Percentiles rank a stretch among this genome's conserved stretches.
Conservation (phyloP, 2,888 invertebrate species). For the Galerucella pusilla region DNA sequence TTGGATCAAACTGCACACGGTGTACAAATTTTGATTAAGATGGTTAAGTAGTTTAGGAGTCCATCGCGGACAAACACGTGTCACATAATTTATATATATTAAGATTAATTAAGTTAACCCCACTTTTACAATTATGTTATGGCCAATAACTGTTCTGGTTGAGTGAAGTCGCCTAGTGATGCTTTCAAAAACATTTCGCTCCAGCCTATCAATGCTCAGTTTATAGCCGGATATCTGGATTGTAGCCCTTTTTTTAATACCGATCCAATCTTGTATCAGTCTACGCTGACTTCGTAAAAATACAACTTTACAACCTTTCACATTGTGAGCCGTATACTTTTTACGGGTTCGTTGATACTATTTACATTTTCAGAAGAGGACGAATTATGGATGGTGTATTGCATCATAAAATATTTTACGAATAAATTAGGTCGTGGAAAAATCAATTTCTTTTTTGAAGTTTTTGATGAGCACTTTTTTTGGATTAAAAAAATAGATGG, state of each 20-base stretch:
- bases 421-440: not conserved
- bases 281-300: slow-evolving; percentile 47
- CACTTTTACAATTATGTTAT: too few species aligned
- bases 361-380: too few species aligned
- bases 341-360: slow-evolving; percentile 18
- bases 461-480: not conserved
- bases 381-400: too few species aligned
- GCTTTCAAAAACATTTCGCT: slow-evolving; percentile 12
- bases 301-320: slow-evolving; percentile 33
- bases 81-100: too few species aligned
- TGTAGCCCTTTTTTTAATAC: slow-evolving; percentile 47
- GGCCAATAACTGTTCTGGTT: too few species aligned
- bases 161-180: too few species aligned
- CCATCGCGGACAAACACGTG: too few species aligned
- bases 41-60: too few species aligned
- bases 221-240: slow-evolving; percentile 31
- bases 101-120: too few species aligned
- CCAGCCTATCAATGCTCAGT: slow-evolving; percentile 7
- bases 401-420: too few species aligned
- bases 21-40: too few species aligned
- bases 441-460: not conserved
- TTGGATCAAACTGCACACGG: too few species aligned
- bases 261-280: slow-evolving; percentile 51
- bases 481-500: slow-evolving; percentile 10
- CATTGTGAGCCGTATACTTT: slow-evolving; percentile 32